These are phyloP conservation scores for Lytechinus pictus DNA, from an alignment of 35 echinoderm and acorn worm genomes.

Conservation along the genomic window DNA sequence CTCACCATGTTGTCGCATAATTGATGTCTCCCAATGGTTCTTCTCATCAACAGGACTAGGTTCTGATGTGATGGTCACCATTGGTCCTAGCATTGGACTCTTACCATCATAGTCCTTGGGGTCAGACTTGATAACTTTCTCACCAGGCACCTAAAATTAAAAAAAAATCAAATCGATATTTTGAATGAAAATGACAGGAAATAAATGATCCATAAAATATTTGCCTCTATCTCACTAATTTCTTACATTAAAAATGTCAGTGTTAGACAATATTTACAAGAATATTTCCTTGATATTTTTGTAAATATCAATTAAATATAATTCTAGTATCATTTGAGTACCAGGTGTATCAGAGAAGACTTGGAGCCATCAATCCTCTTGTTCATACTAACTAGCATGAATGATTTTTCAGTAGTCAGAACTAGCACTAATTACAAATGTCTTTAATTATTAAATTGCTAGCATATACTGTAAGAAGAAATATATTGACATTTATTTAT, in stretches of 20 bases:
- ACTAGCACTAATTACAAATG: no score
- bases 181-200: background rate
- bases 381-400: no score
- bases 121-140: background rate
- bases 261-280: background rate
- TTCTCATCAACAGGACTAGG: slow-evolving; percentile 86
- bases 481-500: background rate
- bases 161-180: background rate
- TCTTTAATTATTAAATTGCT: no score
- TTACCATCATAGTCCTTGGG: background rate
- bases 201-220: background rate
- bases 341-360: no score
- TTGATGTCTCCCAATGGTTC: slow-evolving; percentile 64
- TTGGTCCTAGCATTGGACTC: slow-evolving; percentile 72
- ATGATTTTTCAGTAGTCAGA: no score
- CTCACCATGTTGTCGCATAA: slow-evolving; percentile 48
- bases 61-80: slow-evolving; percentile 91
- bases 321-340: no score
- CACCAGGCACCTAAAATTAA: background rate
- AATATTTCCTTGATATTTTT: no score
- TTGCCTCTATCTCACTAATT: background rate
- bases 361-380: no score
- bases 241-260: background rate
- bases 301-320: no score
- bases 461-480: no score